Percentiles rank a stretch among this genome's conserved stretches.
Evolutionary conservation across 1,140 invertebrate genomes (phyloP).

Genomic region (Neodiprion pinetum): DNA sequence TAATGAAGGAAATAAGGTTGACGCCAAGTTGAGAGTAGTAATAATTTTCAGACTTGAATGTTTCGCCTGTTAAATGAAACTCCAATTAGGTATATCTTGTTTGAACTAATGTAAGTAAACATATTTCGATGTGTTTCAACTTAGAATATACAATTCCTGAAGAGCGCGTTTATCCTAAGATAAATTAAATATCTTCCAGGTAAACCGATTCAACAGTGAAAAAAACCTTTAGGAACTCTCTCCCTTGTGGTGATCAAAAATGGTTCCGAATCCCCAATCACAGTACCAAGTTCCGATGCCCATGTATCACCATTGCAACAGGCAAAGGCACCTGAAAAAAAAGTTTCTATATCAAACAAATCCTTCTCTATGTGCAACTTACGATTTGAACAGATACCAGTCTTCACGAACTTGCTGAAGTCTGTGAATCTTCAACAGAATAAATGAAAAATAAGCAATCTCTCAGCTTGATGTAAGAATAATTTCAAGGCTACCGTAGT

Average conservation of each 20-base stretch:
- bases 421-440: conserved; percentile 2
- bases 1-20: conserved; percentile 8
- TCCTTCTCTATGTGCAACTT: conserved; percentile 2
- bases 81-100: neutral
- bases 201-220: neutral
- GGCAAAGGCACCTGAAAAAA: conserved; percentile 71
- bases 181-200: conserved; percentile 5
- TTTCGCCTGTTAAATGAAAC: conserved; percentile 7
- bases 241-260: conserved; percentile 78
- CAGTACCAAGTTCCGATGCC: conserved; percentile 89
- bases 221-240: conserved; percentile 76
- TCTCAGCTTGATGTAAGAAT: neutral
- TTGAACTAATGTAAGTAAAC: too few relatives aligned
- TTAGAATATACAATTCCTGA: too few relatives aligned
- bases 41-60: conserved; percentile 11
- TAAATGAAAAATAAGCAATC: neutral
- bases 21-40: too few relatives aligned
- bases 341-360: conserved; percentile 13
- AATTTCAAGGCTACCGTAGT: neutral
- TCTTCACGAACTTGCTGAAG: neutral
- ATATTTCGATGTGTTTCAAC: too few relatives aligned
- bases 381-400: neutral
- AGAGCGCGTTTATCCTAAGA: neutral
- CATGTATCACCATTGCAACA: conserved; percentile 91
- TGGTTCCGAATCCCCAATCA: conserved; percentile 72